These are phyloP conservation scores for Panurus biarmicus DNA, from an alignment of 2,113 vertebrate genomes.

Conservation along the genomic window DNA sequence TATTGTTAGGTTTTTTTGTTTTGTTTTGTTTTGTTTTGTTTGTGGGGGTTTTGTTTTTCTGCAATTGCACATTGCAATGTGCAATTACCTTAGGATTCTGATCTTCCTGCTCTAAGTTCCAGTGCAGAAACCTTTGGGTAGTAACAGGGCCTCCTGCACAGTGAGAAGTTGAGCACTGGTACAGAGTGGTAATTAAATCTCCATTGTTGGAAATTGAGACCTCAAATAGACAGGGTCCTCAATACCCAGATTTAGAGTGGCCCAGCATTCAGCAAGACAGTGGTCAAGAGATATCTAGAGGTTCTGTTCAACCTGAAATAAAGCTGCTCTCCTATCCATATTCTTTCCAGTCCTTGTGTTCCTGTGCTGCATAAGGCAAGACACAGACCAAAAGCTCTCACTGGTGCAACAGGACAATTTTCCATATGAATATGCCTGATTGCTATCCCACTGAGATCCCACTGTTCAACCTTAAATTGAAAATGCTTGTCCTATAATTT, in stretches of 20 bases:
- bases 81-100: background rate
- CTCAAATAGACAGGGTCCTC: background rate
- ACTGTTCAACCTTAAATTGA: background rate
- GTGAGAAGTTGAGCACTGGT: background rate
- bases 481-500: background rate
- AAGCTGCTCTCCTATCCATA: background rate
- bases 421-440: background rate
- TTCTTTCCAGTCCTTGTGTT: background rate
- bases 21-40: background rate
- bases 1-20: no score
- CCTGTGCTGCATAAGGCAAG: background rate
- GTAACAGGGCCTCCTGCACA: background rate
- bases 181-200: background rate
- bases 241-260: background rate
- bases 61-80: background rate
- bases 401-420: background rate
- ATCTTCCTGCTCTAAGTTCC: background rate
- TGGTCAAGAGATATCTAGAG: background rate
- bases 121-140: background rate
- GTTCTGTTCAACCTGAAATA: background rate
- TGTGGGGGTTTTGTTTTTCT: background rate
- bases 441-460: slow-evolving; percentile 31
- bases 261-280: background rate
- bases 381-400: background rate
- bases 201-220: background rate